Conservation (phyloP, 2,888 invertebrate genomes). For the Ornithoptera priamus region DNA sequence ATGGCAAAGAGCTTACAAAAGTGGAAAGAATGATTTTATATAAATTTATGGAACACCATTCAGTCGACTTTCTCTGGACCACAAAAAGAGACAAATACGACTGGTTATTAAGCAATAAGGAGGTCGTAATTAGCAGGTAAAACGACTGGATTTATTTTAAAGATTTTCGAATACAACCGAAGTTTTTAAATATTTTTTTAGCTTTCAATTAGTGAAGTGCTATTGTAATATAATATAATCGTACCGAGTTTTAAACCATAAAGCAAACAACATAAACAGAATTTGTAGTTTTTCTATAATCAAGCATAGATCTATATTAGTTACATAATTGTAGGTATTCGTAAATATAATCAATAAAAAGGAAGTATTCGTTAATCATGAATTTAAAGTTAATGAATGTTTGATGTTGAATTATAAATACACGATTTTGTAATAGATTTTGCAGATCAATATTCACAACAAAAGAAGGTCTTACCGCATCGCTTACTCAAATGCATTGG, state of each 20-base stretch:
- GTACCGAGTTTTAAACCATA: too few species aligned
- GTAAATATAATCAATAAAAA: neutral
- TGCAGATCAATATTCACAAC: constrained; percentile 94
- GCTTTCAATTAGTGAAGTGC: neutral
- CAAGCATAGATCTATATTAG: neutral
- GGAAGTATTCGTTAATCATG: neutral
- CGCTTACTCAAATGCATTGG: constrained; percentile 91
- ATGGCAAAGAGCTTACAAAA: constrained; percentile 77
- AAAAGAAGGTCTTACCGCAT: constrained; percentile 91
- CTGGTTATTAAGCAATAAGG: constrained; percentile 81
- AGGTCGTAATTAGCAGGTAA: constrained; percentile 76
- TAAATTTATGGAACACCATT: constrained; percentile 87
- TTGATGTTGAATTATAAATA: neutral
- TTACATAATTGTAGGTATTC: neutral
- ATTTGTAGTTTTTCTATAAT: neutral
- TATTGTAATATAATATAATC: neutral
- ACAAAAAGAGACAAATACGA: constrained; percentile 90
- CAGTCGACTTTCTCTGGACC: constrained; percentile 95
- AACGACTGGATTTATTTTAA: neutral
- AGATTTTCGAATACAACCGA: neutral
- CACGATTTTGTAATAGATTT: constrained; percentile 83
- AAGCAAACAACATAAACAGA: too few species aligned
- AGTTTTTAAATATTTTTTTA: neutral
- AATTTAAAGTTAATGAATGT: neutral
- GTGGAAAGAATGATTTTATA: constrained; percentile 86